Conservation (phyloP, 2,113 vertebrate species). For the Cephalopholis sonnerati region DNA sequence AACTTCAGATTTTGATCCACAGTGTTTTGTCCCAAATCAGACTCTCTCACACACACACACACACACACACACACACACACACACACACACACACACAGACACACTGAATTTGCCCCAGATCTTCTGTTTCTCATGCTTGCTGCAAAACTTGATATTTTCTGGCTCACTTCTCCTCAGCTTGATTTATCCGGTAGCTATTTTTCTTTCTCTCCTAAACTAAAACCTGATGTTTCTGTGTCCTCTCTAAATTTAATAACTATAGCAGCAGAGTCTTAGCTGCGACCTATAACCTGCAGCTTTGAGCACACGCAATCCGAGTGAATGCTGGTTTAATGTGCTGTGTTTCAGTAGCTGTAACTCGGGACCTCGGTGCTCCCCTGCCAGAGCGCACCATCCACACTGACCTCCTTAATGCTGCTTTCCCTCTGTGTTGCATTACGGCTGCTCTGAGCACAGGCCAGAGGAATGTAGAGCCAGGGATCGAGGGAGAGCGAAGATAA, state of each 20-base stretch:
- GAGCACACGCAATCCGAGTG: neutral
- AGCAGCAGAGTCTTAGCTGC: slow-evolving; percentile 28
- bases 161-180: slow-evolving; percentile 11
- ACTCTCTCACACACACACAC: slow-evolving; percentile 1
- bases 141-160: slow-evolving; percentile 34
- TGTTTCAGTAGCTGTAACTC: slow-evolving; percentile 47
- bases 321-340: slow-evolving; percentile 40
- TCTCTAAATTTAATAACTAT: slow-evolving; percentile 47
- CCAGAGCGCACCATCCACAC: slow-evolving; percentile 29
- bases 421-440: slow-evolving; percentile 65
- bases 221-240: slow-evolving; percentile 52
- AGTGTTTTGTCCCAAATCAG: slow-evolving; percentile 16
- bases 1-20: slow-evolving; percentile 31
- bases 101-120: neutral
- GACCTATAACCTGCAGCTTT: slow-evolving; percentile 14
- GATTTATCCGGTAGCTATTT: slow-evolving; percentile 42
- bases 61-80: neutral
- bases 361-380: slow-evolving; percentile 20
- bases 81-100: neutral
- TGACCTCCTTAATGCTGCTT: slow-evolving; percentile 57
- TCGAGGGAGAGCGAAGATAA: slow-evolving; percentile 25
- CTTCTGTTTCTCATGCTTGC: neutral
- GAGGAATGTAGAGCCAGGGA: slow-evolving; percentile 68
- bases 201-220: slow-evolving; percentile 28
- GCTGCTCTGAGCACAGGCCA: slow-evolving; percentile 61